A percentile compares a stretch with the other conserved stretches of the same genome.
Evolutionary conservation across 2,888 invertebrate genomes (phyloP).

Genomic region (Antheraea yamamai): DNA sequence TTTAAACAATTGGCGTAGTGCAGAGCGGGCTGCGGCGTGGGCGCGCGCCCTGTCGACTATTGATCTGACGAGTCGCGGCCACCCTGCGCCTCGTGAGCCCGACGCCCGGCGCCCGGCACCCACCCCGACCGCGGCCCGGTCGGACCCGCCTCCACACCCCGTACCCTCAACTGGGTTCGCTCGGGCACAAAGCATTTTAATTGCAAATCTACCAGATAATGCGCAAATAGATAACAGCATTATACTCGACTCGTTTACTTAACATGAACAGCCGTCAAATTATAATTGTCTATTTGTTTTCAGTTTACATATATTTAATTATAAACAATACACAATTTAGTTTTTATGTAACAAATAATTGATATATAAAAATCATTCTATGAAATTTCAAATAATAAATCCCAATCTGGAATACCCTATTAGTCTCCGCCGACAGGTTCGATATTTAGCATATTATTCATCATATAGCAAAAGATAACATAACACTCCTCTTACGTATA

Average conservation of each 20-base stretch:
- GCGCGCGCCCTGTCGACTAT: constrained; percentile 78
- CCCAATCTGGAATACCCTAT: too few species aligned
- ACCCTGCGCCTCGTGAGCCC: constrained; percentile 38
- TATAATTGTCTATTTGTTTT: constrained; percentile 29
- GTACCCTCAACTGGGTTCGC: constrained; percentile 30
- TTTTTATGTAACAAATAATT: not conserved
- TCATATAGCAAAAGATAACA: too few species aligned
- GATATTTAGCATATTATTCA: too few species aligned
- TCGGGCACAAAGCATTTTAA: constrained; percentile 76
- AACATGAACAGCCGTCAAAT: constrained; percentile 72
- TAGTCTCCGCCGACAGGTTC: too few species aligned
- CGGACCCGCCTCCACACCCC: constrained; percentile 43
- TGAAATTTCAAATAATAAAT: too few species aligned
- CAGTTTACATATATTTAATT: not conserved
- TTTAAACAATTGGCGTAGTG: constrained; percentile 80
- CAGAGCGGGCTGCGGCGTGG: constrained; percentile 68
- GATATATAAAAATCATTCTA: too few species aligned
- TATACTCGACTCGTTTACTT: constrained; percentile 76
- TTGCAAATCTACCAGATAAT: constrained; percentile 82
- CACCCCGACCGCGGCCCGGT: constrained; percentile 45
- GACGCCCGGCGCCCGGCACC: constrained; percentile 42
- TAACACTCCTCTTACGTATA: too few species aligned
- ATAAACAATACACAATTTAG: too few species aligned
- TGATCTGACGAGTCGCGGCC: constrained; percentile 73
- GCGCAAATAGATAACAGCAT: constrained; percentile 81